phyloP scores from a whole-genome alignment of 2,888 invertebrate species.

The Pterostichus madidus region DNA sequence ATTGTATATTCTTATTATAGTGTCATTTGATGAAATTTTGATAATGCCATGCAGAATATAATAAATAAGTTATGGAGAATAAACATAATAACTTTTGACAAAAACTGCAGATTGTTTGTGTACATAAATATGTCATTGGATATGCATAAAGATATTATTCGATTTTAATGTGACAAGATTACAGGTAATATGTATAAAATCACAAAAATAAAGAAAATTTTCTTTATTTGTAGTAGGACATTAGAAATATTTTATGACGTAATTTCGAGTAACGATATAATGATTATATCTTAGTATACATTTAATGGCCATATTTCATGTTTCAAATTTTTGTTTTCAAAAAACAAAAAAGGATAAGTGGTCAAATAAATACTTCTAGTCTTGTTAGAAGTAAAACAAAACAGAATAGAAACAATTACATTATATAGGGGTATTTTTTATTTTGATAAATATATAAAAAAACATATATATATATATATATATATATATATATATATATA shows the following conservation, averaged over 20 bases:
- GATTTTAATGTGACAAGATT: constrained; percentile 42
- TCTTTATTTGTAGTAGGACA: neutral
- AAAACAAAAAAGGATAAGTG: constrained; percentile 1
- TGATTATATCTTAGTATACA: constrained; percentile 12
- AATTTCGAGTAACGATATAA: neutral
- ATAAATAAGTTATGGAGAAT: neutral
- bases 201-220: constrained; percentile 31
- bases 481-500: too few species aligned
- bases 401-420: too few species aligned
- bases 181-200: constrained; percentile 18
- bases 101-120: neutral
- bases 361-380: neutral
- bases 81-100: neutral
- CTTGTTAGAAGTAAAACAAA: neutral
- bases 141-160: constrained; percentile 41
- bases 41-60: neutral
- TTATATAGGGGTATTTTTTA: too few species aligned
- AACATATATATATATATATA: too few species aligned
- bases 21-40: neutral
- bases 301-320: constrained; percentile 20
- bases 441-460: too few species aligned
- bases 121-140: neutral
- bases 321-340: neutral
- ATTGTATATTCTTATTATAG: too few species aligned
- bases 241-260: constrained; percentile 21